Conservation (phyloP, 2,888 invertebrate species). For the Drosophila bunnanda region DNA sequence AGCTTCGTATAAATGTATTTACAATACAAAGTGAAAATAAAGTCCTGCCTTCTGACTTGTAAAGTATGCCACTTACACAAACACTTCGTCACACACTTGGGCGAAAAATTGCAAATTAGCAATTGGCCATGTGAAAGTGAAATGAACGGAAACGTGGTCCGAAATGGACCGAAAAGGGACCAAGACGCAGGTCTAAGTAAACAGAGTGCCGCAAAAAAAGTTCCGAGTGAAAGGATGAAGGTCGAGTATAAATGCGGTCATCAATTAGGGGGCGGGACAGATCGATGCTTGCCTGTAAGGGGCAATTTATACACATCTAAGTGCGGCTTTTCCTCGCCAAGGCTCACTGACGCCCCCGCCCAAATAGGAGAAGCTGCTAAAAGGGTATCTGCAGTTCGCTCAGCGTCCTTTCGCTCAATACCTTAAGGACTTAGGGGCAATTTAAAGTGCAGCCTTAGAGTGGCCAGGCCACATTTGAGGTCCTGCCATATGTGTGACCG, state of each 20-base stretch:
- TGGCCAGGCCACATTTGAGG: conserved; percentile 31
- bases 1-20: conserved; percentile 50
- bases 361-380: not conserved
- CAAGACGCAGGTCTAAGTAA: conserved; percentile 28
- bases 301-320: conserved; percentile 69
- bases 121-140: conserved; percentile 45
- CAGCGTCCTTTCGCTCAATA: conserved; percentile 1
- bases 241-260: conserved; percentile 47
- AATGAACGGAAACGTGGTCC: conserved; percentile 49
- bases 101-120: conserved; percentile 56
- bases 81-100: conserved; percentile 36
- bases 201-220: conserved; percentile 24
- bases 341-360: conserved; percentile 12
- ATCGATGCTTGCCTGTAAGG: conserved; percentile 40
- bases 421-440: conserved; percentile 19
- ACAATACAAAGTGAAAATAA: conserved; percentile 51
- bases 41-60: conserved; percentile 38
- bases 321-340: conserved; percentile 30
- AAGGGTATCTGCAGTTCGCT: conserved; percentile 32
- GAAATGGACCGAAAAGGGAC: conserved; percentile 27
- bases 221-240: conserved; percentile 33
- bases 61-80: conserved; percentile 36
- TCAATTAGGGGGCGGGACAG: conserved; percentile 45
- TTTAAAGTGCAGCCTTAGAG: conserved; percentile 37
- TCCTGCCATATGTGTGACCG: conserved; percentile 45